A percentile compares a stretch with the other conserved stretches of the same genome.
Conservation (phyloP, 2,113 vertebrate genomes). For the Festucalex cinctus region DNA sequence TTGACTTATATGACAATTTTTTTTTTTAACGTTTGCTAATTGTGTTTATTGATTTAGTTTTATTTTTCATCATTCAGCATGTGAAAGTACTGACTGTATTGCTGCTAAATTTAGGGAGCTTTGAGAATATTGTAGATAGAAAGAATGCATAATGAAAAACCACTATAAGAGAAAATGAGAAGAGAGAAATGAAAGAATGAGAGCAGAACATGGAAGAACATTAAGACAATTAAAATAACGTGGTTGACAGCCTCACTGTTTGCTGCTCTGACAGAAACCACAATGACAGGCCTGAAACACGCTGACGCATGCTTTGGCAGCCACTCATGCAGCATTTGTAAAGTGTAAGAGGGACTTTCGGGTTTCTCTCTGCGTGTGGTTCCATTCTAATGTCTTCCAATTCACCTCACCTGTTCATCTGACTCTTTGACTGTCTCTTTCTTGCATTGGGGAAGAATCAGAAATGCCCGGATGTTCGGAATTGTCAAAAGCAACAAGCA, state of each 20-base stretch:
- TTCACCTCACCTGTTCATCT: not conserved
- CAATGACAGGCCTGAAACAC: conserved; percentile 15
- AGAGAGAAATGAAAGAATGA: conserved; percentile 35
- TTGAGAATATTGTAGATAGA: no score
- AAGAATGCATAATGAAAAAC: conserved; percentile 31
- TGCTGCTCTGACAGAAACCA: conserved; percentile 34
- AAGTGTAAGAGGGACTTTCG: not conserved
- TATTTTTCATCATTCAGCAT: conserved; percentile 7
- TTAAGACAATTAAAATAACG: conserved; percentile 44
- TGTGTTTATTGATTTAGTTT: conserved; percentile 22
- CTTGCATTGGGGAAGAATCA: no score
- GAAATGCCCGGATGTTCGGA: no score
- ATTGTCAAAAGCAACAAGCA: no score
- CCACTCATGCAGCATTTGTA: conserved; percentile 12
- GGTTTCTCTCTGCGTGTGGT: not conserved
- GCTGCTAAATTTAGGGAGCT: not conserved
- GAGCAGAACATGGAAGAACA: conserved; percentile 25
- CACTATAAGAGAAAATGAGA: conserved; percentile 8
- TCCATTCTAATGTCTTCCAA: not conserved
- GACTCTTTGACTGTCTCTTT: not conserved
- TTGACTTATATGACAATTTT: conserved; percentile 11
- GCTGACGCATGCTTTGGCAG: conserved; percentile 4
- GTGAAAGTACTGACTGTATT: not conserved
- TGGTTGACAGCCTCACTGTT: conserved; percentile 38
- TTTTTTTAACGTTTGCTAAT: conserved; percentile 20